phyloP scores from a whole-genome alignment of 2,888 invertebrate species.

The Lasioglossum zephyrum region DNA sequence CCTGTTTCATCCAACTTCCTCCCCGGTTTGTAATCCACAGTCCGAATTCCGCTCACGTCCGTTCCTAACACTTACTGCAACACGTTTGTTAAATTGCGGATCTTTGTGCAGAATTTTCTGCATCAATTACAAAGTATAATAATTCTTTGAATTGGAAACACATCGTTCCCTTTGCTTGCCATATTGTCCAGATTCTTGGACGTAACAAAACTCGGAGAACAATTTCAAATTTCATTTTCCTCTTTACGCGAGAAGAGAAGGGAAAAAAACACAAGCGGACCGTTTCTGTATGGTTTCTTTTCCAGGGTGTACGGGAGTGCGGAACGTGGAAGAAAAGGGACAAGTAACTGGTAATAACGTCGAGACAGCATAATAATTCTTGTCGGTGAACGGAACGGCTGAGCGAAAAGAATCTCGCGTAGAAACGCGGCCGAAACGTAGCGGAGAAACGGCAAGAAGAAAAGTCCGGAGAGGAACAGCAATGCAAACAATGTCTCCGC shows the following conservation, averaged over 20 bases:
- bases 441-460: conserved; percentile 21
- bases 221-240: conserved; percentile 1
- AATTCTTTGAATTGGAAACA: too few species aligned
- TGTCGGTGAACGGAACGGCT: conserved; percentile 14
- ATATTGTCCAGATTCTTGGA: background rate
- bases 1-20: background rate
- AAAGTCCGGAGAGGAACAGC: conserved; percentile 22
- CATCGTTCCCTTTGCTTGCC: too few species aligned
- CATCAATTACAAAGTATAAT: background rate
- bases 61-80: conserved; percentile 44
- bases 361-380: conserved; percentile 57
- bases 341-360: conserved; percentile 52
- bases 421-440: conserved; percentile 1
- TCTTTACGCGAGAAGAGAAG: background rate
- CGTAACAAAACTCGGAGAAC: background rate
- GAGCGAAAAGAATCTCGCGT: conserved; percentile 37
- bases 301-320: background rate
- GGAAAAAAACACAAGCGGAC: conserved; percentile 5
- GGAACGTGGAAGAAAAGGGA: conserved; percentile 12
- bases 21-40: background rate
- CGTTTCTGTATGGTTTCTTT: background rate
- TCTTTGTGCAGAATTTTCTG: background rate
- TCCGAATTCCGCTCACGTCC: conserved; percentile 37
- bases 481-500: conserved; percentile 53
- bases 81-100: conserved; percentile 8